phyloP scores from a whole-genome alignment of 2,888 invertebrate genomes.

The Pomacea canaliculata region DNA sequence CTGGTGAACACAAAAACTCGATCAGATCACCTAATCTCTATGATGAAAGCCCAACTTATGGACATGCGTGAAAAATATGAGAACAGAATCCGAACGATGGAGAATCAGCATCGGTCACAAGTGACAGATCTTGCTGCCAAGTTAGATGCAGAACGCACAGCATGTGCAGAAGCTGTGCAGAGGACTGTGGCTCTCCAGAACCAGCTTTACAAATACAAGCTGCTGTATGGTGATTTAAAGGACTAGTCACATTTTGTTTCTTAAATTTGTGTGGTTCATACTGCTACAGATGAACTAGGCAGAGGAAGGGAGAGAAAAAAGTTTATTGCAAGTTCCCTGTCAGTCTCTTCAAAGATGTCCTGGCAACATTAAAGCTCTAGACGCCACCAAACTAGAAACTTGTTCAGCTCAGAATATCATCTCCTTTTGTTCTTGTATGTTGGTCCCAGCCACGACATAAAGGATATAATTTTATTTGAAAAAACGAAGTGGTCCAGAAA shows the following conservation, averaged over 20 bases:
- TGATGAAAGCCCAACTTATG: constrained; percentile 41
- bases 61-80: constrained; percentile 50
- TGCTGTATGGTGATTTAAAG: constrained; percentile 48
- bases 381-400: too few relatives aligned
- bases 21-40: constrained; percentile 34
- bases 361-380: too few relatives aligned
- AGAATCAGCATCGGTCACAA: constrained; percentile 41
- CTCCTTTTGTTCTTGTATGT: too few relatives aligned
- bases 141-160: constrained; percentile 49
- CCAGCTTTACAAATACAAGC: constrained; percentile 52
- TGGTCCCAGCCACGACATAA: too few relatives aligned
- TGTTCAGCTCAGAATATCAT: too few relatives aligned
- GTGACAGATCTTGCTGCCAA: constrained; percentile 44
- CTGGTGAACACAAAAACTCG: constrained; percentile 30
- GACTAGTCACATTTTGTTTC: neutral
- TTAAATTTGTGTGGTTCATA: too few relatives aligned
- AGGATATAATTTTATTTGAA: too few relatives aligned
- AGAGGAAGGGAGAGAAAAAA: too few relatives aligned
- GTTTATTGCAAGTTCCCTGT: too few relatives aligned
- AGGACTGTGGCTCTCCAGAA: constrained; percentile 53
- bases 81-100: constrained; percentile 46
- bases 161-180: constrained; percentile 55
- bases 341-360: too few relatives aligned
- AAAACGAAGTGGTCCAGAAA: too few relatives aligned
- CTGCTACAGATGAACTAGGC: too few relatives aligned